These are phyloP conservation scores for Planiliza haematocheilus DNA, from an alignment of 2,113 vertebrate genomes.

Conservation along the genomic window DNA sequence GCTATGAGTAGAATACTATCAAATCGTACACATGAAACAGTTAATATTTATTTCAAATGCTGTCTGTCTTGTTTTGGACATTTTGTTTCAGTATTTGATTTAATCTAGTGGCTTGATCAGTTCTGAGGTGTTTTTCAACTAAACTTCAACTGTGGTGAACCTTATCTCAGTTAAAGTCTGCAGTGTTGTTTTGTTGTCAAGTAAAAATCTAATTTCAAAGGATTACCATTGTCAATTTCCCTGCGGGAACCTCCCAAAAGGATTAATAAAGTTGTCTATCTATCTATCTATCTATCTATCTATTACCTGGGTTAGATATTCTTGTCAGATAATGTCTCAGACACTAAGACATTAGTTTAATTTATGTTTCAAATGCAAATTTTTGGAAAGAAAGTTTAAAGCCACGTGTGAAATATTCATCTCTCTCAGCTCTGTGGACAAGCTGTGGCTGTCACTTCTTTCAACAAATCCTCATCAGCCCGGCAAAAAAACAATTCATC, in stretches of 20 bases:
- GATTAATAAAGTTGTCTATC: too few species aligned
- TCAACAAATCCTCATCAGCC: constrained; percentile 16
- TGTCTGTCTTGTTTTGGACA: constrained; percentile 20
- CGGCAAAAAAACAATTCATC: constrained; percentile 45
- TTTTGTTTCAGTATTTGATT: constrained; percentile 25
- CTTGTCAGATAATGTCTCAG: neutral
- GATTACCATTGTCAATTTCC: too few species aligned
- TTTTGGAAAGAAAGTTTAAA: neutral
- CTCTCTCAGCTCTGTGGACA: constrained; percentile 7
- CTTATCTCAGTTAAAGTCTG: too few species aligned
- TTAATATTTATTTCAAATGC: neutral
- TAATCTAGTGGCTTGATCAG: neutral
- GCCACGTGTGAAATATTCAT: neutral
- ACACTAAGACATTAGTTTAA: neutral
- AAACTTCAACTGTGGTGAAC: constrained; percentile 16
- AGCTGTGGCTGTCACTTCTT: constrained; percentile 1
- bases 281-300: too few species aligned
- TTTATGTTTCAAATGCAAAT: too few species aligned
- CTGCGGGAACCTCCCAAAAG: too few species aligned
- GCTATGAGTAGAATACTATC: neutral
- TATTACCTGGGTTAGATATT: too few species aligned
- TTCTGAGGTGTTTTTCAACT: constrained; percentile 33
- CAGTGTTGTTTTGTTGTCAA: neutral
- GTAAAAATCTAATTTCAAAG: too few species aligned
- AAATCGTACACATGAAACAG: neutral